Evolutionary conservation across 2,888 invertebrate genomes (phyloP).

Genomic region (Drosophila kuntzei): DNA sequence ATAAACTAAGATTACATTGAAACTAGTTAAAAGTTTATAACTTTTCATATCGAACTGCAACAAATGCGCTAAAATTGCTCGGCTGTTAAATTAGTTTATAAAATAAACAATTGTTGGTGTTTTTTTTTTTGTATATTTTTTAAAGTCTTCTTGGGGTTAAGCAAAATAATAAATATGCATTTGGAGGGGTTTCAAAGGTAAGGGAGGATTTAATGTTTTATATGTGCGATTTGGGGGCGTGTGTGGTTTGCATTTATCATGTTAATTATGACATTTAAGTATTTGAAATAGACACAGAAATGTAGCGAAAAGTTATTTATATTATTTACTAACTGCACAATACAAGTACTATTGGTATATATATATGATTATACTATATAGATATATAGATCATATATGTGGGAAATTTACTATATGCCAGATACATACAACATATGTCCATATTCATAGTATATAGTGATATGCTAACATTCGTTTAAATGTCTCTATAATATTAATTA

Average conservation of each 20-base stretch:
- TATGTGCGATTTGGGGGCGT: conserved; percentile 24
- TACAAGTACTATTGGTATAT: conserved; percentile 44
- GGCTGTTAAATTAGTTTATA: conserved; percentile 46
- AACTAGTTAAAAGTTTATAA: conserved; percentile 67
- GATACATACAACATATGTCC: conserved; percentile 33
- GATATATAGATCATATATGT: conserved; percentile 40
- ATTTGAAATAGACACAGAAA: conserved; percentile 76
- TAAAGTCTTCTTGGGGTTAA: conserved; percentile 43
- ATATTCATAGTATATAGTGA: conserved; percentile 61
- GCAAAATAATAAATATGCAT: conserved; percentile 48
- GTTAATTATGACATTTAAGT: conserved; percentile 66
- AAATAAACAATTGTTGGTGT: conserved; percentile 31
- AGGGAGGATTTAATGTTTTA: conserved; percentile 1
- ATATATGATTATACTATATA: conserved; percentile 33
- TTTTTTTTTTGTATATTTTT: conserved; percentile 21
- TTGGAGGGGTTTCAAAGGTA: conserved; percentile 9
- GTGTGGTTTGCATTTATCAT: conserved; percentile 33
- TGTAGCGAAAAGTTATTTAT: conserved; percentile 66
- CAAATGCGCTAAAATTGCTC: conserved; percentile 47
- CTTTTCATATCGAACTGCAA: conserved; percentile 54
- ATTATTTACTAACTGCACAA: conserved; percentile 56
- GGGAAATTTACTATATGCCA: conserved; percentile 37
- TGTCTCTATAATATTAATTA: conserved; percentile 45
- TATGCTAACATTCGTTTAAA: conserved; percentile 77
- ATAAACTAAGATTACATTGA: conserved; percentile 68